Percentiles rank a stretch among this genome's conserved stretches.
Conservation (phyloP, 2,888 invertebrate species). For the Drosophila aldrichi region DNA sequence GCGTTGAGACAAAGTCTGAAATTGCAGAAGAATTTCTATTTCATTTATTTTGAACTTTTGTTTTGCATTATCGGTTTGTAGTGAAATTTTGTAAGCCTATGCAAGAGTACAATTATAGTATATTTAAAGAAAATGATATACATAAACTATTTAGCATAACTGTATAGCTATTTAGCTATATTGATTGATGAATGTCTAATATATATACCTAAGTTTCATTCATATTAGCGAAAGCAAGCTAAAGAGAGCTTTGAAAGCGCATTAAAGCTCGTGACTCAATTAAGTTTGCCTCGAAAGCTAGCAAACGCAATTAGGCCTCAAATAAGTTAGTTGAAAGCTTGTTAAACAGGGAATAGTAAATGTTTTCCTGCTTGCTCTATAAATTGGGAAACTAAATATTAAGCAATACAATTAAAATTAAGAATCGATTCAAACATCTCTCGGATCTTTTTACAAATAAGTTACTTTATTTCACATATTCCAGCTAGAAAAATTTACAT, state of each 20-base stretch:
- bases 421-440: too few relatives aligned
- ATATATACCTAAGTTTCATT: neutral
- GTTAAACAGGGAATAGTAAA: too few relatives aligned
- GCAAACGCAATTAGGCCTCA: neutral
- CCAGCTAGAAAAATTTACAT: too few relatives aligned
- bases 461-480: too few relatives aligned
- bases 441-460: too few relatives aligned
- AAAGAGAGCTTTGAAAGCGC: neutral
- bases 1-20: constrained; percentile 61
- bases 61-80: constrained; percentile 7
- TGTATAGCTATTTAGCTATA: neutral
- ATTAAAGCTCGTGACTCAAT: neutral
- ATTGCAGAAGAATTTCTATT: constrained; percentile 31
- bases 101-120: constrained; percentile 8
- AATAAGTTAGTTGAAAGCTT: neutral
- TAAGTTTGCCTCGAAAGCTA: neutral
- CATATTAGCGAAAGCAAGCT: neutral
- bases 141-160: neutral
- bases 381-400: neutral
- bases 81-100: constrained; percentile 16
- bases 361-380: neutral
- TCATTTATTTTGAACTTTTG: neutral
- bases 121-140: neutral
- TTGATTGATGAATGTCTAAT: neutral
- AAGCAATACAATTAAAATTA: neutral